Percentiles rank a stretch among this genome's conserved stretches.
Evolutionary conservation across 2,888 invertebrate genomes (phyloP).

Genomic region (Lymantria dispar): DNA sequence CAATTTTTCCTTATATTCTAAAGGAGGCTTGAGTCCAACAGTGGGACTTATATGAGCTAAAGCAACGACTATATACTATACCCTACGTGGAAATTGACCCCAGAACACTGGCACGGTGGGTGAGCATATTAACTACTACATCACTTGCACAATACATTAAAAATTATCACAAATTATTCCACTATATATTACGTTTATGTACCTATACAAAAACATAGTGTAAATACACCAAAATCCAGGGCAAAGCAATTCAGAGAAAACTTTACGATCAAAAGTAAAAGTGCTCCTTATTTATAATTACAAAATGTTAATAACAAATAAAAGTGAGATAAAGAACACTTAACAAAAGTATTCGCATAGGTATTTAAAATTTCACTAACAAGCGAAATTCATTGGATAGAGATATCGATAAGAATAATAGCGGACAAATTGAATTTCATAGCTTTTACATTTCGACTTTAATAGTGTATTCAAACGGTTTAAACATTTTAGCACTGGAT

Average conservation of each 20-base stretch:
- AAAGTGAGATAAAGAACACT: not conserved
- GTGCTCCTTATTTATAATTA: not conserved
- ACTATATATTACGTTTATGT: not conserved
- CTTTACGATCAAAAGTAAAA: not conserved
- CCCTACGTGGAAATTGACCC: too few relatives aligned
- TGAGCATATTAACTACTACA: too few relatives aligned
- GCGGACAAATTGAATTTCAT: not conserved
- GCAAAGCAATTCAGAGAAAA: not conserved
- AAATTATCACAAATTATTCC: too few relatives aligned
- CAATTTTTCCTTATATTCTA: too few relatives aligned
- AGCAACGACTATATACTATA: too few relatives aligned
- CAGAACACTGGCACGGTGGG: too few relatives aligned
- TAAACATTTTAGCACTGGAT: constrained; percentile 48
- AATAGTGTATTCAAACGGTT: not conserved
- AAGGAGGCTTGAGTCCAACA: too few relatives aligned
- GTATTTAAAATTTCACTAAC: constrained; percentile 1
- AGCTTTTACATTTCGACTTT: not conserved
- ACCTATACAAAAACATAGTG: not conserved
- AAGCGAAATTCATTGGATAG: constrained; percentile 3
- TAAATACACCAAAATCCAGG: not conserved
- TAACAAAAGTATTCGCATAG: not conserved
- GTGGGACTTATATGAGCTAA: too few relatives aligned
- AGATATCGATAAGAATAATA: constrained; percentile 8
- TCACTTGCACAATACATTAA: too few relatives aligned
- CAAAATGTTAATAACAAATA: not conserved